Conservation (phyloP, 2,888 invertebrate species). For the Drosophila merina region DNA sequence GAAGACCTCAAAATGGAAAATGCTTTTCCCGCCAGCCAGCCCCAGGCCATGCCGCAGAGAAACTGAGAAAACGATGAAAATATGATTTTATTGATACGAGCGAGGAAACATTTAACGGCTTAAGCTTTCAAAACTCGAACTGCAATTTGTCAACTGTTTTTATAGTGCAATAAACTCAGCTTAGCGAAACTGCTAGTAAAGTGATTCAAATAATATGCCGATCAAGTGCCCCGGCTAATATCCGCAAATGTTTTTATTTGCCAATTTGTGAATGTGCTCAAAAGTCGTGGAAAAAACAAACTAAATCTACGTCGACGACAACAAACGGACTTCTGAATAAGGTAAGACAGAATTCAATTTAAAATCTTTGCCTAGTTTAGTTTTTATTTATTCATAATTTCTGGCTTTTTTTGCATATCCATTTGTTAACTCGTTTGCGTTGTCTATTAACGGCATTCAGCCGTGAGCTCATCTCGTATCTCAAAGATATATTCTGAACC, state of each 20-base stretch:
- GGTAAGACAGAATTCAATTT: constrained; percentile 1
- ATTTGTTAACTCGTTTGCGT: constrained; percentile 44
- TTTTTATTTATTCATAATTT: constrained; percentile 17
- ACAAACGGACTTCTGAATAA: constrained; percentile 1
- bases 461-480: constrained; percentile 66
- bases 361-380: constrained; percentile 23
- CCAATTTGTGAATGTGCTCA: constrained; percentile 64
- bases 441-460: constrained; percentile 59
- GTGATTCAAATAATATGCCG: constrained; percentile 30
- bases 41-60: not conserved
- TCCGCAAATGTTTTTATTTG: constrained; percentile 37
- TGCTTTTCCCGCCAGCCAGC: constrained; percentile 26
- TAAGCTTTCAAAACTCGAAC: constrained; percentile 24
- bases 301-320: constrained; percentile 7
- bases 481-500: constrained; percentile 29
- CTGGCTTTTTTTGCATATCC: too few species aligned
- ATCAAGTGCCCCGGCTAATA: not conserved
- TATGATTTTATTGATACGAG: constrained; percentile 22
- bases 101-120: constrained; percentile 1
- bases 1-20: constrained; percentile 46
- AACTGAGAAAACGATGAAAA: constrained; percentile 13
- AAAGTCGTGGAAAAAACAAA: constrained; percentile 40
- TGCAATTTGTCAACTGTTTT: not conserved
- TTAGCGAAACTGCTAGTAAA: constrained; percentile 13
- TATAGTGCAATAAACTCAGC: constrained; percentile 13